phyloP scores from a whole-genome alignment of 2,797 vertebrate species.

The Buphagus erythrorhynchus region DNA sequence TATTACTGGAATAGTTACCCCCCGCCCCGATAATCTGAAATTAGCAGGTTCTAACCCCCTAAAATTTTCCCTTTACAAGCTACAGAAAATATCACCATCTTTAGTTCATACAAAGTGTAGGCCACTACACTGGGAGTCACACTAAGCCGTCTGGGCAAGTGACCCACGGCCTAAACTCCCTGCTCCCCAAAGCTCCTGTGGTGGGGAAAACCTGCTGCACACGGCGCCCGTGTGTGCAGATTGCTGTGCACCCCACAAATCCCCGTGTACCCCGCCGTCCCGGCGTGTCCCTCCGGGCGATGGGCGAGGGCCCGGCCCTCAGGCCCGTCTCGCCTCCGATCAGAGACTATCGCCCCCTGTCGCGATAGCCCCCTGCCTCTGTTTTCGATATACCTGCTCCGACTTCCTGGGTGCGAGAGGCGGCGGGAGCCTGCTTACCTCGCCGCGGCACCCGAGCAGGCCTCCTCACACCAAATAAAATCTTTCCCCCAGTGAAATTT shows the following conservation, averaged over 20 bases:
- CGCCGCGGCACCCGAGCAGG: neutral
- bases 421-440: accelerated
- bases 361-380: no score
- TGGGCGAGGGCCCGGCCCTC: neutral
- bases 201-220: neutral
- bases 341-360: neutral
- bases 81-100: neutral
- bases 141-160: accelerated
- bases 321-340: neutral
- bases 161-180: neutral
- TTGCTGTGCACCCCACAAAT: neutral
- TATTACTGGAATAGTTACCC: neutral
- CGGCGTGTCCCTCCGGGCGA: accelerated
- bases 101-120: neutral
- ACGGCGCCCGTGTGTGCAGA: accelerated
- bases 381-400: accelerated
- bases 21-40: neutral
- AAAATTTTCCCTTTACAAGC: neutral
- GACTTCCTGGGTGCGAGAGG: accelerated
- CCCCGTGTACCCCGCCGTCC: neutral
- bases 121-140: neutral
- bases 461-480: accelerated
- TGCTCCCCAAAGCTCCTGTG: neutral
- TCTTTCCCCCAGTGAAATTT: neutral
- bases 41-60: neutral